Conservation (phyloP, 2,888 invertebrate species). For the Balanococcus diminutus region DNA sequence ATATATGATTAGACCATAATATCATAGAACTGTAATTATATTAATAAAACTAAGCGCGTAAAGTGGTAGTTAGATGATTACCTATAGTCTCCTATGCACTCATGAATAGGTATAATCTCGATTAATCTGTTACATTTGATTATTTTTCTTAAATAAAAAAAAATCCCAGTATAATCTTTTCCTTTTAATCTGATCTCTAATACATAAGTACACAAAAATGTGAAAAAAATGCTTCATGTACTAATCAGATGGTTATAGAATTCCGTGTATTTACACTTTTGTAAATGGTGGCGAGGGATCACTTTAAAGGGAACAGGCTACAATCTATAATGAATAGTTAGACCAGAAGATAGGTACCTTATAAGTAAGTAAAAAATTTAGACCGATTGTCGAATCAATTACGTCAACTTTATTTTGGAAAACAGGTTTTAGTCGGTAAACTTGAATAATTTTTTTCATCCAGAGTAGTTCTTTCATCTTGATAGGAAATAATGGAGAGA, state of each 20-base stretch:
- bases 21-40: background rate
- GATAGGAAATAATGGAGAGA: background rate
- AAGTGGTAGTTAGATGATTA: slow-evolving; percentile 4
- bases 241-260: too few species aligned
- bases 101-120: too few species aligned
- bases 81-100: background rate
- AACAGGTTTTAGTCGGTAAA: background rate
- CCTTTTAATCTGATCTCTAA: too few species aligned
- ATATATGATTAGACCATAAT: background rate
- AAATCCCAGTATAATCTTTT: too few species aligned
- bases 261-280: too few species aligned
- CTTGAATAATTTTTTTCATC: background rate
- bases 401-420: background rate
- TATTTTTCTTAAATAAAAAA: too few species aligned
- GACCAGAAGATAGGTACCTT: too few species aligned
- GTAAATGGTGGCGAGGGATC: too few species aligned
- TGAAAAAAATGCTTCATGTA: background rate
- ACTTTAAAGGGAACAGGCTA: too few species aligned
- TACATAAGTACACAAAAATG: background rate
- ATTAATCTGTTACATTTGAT: background rate
- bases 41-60: background rate
- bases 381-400: background rate
- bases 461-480: background rate
- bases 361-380: background rate
- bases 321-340: background rate